A percentile compares a stretch with the other conserved stretches of the same genome.
Conservation (phyloP, 2,113 vertebrate species). For the Limnothrissa miodon region DNA sequence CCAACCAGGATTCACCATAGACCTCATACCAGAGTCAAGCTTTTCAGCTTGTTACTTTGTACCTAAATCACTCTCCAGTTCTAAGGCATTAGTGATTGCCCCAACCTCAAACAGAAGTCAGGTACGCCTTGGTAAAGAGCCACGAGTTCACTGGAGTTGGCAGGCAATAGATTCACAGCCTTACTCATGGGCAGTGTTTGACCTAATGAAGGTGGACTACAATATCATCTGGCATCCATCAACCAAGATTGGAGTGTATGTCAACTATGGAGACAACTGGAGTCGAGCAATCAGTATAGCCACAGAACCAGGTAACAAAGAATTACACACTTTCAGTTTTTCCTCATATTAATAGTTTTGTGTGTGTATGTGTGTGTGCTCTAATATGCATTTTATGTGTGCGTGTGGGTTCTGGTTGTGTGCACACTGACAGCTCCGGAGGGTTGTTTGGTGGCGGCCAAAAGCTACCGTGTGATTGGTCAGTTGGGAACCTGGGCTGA, state of each 20-base stretch:
- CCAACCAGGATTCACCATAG: slow-evolving; percentile 37
- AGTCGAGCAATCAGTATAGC: slow-evolving; percentile 56
- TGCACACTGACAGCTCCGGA: slow-evolving; percentile 43
- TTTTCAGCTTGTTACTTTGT: slow-evolving; percentile 59
- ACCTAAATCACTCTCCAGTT: accelerated
- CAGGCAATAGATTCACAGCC: neutral
- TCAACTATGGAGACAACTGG: neutral
- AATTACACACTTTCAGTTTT: neutral
- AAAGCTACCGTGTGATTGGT: neutral
- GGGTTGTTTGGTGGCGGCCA: slow-evolving; percentile 50
- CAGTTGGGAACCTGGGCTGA: slow-evolving; percentile 43
- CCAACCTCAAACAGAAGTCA: neutral
- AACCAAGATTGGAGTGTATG: slow-evolving; percentile 61
- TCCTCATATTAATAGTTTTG: neutral
- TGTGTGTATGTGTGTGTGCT: neutral
- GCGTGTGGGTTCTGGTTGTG: neutral
- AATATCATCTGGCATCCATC: slow-evolving; percentile 59
- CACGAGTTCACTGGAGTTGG: slow-evolving; percentile 30
- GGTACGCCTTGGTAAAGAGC: accelerated
- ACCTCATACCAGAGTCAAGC: slow-evolving; percentile 29
- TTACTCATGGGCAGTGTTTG: neutral
- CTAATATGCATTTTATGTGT: neutral
- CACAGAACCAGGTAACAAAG: slow-evolving; percentile 58
- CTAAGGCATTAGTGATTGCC: slow-evolving; percentile 47
- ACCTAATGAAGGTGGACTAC: accelerated